Conservation (phyloP, 2,797 vertebrate species). For the Sebastes goodei region DNA sequence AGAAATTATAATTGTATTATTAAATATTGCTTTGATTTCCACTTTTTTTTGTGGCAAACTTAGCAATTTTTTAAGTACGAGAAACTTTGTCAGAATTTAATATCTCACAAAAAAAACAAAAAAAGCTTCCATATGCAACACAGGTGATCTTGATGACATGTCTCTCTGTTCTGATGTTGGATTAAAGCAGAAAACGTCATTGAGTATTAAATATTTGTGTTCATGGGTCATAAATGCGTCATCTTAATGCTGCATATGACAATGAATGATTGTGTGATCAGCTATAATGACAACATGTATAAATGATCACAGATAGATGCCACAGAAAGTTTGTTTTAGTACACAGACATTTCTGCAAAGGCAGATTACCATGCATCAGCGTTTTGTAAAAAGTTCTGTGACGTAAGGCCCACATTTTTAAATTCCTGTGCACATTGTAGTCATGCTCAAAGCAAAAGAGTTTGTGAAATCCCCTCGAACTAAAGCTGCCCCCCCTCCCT, state of each 20-base stretch:
- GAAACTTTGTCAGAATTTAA: neutral
- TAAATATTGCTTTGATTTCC: neutral
- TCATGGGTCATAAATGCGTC: neutral
- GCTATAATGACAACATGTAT: neutral
- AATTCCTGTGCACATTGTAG: neutral
- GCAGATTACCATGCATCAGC: neutral
- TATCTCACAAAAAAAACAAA: neutral
- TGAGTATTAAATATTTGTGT: neutral
- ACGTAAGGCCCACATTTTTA: neutral
- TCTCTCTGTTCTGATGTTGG: neutral
- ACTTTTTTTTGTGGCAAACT: neutral
- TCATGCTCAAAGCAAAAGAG: slow-evolving; percentile 25
- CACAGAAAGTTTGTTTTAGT: neutral
- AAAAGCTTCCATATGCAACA: neutral
- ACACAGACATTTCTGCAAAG: neutral
- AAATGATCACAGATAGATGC: neutral
- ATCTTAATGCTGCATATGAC: neutral
- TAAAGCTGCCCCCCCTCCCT: neutral
- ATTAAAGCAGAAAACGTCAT: neutral
- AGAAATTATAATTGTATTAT: neutral
- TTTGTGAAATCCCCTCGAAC: slow-evolving; percentile 36
- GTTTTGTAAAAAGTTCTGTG: neutral
- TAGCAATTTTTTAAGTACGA: neutral
- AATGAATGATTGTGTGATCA: neutral
- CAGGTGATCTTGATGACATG: neutral